Base-by-base conservation (phyloP, 1,140 invertebrate species). In the Sipha flava region DNA sequence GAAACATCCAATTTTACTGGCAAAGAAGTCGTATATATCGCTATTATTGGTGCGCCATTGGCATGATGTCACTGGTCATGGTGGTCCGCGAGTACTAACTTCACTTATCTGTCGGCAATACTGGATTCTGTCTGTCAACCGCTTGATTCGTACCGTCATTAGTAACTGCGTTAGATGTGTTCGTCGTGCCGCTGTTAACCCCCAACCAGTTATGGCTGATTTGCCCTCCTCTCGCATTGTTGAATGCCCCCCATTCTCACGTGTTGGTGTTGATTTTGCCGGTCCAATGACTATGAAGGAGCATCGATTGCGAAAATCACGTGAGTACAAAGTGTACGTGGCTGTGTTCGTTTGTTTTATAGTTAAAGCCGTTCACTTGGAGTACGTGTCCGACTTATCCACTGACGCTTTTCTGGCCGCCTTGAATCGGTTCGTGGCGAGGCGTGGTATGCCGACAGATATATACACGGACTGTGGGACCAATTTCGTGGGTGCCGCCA, bases 211-310 rank as follows among this genome's bases (percentile, higher is more conserved):
- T 9, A 81, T 81, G 80, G 72, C 31, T 0, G 43, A 81, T 31
- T 16, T 81, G 7, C 80, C 80, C 2, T 6, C 1, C 12, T 14
- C 23, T 3, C 68, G 80, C 0, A 16, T 57, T 4, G 40, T 43
- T 7, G 52, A 26, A 62, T 34, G 21, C 14, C 62, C 77, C 5
- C 82, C 85, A 0, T 87, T 87, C 81, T 23, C 29, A 7, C 81
- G 84, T 21, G 80, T 81, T 10, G 86, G 86, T 2, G 80, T 86
- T 0, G 86, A 87, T 82, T 87, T 82, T 81, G 83, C 84, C 3
- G 86, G 86, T 0, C 85, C 86, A 0, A 83, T 87, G 52, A 3
- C 54, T 1, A 23, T 52, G 12, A 75, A 45, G 2, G 43, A 49
- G 21, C 14, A 26, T 26, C 79, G 45, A 0, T 12, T 23, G 0